Evolutionary conservation across 2,888 invertebrate genomes (phyloP), one percentile per base, ranked within the genome.

Genomic region (Hypselothyrea guttata): DNA sequence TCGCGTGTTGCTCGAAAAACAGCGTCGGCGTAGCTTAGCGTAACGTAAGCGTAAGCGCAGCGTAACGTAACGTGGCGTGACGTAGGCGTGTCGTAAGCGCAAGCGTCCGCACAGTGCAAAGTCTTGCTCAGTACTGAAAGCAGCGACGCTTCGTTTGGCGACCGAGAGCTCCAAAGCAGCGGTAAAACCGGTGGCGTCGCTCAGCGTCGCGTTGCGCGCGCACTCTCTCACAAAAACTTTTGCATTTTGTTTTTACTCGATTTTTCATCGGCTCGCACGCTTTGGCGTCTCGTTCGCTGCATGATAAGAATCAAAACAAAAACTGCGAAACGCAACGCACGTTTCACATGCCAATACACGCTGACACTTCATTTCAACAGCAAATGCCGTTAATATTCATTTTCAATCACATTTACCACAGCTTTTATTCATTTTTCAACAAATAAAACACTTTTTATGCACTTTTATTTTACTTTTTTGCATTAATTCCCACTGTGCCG

Each of bases 301-400:
- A 46, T 75, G 86, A 86, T 86, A 85, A 85, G 85, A 86, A 86
- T 86, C 85, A 86, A 86, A 86, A 86, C 85, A 86, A 86, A 86
- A 85, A 58, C 58, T 72, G 22, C 70, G 65, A 73, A 82, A 78
- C 38, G 42, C 58, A 45, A 47, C 58, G 62, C 64, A 72, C 60
- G 54, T 42, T 74, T n/a, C 49, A 22, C 47, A 35, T 4, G 27
- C 18, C 2, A 18, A 37, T 15, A 15, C 16, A 40, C 22, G 22
- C 22, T 5, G 22, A 22, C 22, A 22, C 22, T 22, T 22, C 5
- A 22, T 2, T 22, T 22, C 5, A 22, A 22, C 22, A 22, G 22
- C 22, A 22, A n/a, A n/a, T n/a, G n/a, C n/a, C n/a, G n/a, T n/a
- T n/a, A n/a, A n/a, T n/a, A n/a, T n/a, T n/a, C n/a, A n/a, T n/a